Base-by-base conservation (phyloP, 1,140 invertebrate genomes). In the Parapsyche elsis region DNA sequence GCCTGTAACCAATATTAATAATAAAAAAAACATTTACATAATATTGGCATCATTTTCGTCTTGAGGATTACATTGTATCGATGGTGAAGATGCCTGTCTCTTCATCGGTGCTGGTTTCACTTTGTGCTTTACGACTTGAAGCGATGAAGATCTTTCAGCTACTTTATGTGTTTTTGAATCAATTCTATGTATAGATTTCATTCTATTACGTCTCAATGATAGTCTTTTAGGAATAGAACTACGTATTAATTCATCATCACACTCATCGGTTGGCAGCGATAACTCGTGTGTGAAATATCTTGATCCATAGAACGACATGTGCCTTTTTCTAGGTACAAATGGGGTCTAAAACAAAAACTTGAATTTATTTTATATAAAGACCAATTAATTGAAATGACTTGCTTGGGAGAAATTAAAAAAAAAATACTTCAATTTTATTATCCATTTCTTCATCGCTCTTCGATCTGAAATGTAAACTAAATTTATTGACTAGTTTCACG, bases 241-340 rank as follows among this genome's bases (percentile, higher is more conserved):
- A 14, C 82, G 71, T n/a, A 83, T 71, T 12, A 79, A 26, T 16
- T 83, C 82, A 26, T 83, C 82, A 38, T 81, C 88, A 81, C 91
- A 92, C 81, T 92, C 92, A 76, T 93, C 92, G 9, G 89, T 90
- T 1, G 92, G 90, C 14, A 92, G 84, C 10, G 90, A 90, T 24
- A 92, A 87, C 83, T 92, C 92, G 79, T 92, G 91, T 19, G 91
- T 90, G 53, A 92, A 87, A 83, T 92, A 91, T 64, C 78, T 76
- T 1, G 82, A 83, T 16, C 82, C 82, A 53, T 81, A 76, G 49
- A 71, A 83, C n/a, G 80, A 75, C 5, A 64, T 57, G 23, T 79
- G 71, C 46, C 80, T 53, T 26, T 80, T 83, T 21, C 78, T 53
- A 10, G 82, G 80, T 19, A 83, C 73, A 49, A 81, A 81, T 61